These are phyloP conservation scores for Carcina quercana DNA, from an alignment of 2,888 invertebrate genomes.

Conservation along the genomic window DNA sequence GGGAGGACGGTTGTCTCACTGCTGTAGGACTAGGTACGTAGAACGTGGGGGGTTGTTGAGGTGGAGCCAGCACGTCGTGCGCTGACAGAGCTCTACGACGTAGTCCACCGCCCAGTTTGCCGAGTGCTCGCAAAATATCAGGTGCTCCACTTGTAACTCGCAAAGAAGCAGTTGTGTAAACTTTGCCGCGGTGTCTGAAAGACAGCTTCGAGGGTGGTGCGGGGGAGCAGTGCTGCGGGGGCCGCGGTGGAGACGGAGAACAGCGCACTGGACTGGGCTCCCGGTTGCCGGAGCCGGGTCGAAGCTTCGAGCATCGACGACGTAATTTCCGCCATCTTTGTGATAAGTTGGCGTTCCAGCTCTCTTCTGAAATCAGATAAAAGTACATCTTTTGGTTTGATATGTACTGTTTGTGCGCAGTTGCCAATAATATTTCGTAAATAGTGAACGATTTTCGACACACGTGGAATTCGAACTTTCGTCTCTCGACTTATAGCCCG, in stretches of 20 bases:
- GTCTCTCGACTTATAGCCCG: too few relatives aligned
- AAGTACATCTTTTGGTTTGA: too few relatives aligned
- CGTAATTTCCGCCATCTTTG: slow-evolving; percentile 84
- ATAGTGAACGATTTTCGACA: too few relatives aligned
- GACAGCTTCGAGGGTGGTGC: slow-evolving; percentile 63
- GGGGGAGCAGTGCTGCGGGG: slow-evolving; percentile 65
- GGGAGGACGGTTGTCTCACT: slow-evolving; percentile 58
- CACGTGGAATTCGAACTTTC: too few relatives aligned
- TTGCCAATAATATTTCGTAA: too few relatives aligned
- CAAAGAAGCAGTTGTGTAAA: slow-evolving; percentile 65
- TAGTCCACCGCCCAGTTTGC: slow-evolving; percentile 80
- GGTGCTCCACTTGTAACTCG: slow-evolving; percentile 75
- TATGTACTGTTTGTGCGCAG: too few relatives aligned
- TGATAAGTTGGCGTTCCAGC: slow-evolving; percentile 83
- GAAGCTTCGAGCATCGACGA: slow-evolving; percentile 79
- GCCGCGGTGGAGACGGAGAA: slow-evolving; percentile 71
- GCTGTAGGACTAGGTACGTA: slow-evolving; percentile 80
- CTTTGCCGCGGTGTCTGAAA: slow-evolving; percentile 65
- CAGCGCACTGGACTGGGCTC: slow-evolving; percentile 73
- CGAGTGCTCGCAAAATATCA: slow-evolving; percentile 79
- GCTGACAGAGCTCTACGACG: slow-evolving; percentile 80
- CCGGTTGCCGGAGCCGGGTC: slow-evolving; percentile 76
- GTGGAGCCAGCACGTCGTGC: slow-evolving; percentile 78
- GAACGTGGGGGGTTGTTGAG: slow-evolving; percentile 76
- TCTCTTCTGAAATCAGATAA: slow-evolving; percentile 80